phyloP scores from a whole-genome alignment of 2,888 invertebrate genomes.

The Ophion ellenae region DNA sequence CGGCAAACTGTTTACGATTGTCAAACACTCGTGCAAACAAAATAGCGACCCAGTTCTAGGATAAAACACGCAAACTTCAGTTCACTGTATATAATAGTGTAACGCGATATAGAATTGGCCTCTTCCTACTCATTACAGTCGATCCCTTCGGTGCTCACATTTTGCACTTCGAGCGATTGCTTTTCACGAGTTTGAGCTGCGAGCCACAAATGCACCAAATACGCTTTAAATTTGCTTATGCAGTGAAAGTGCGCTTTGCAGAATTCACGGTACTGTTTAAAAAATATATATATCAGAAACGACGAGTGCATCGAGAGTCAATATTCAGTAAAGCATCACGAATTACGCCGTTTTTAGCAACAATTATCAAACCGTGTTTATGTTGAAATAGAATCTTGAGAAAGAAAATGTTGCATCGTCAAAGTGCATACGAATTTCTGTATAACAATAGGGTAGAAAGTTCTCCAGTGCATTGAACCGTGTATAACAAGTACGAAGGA shows the following conservation, averaged over 20 bases:
- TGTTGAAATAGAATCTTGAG: not conserved
- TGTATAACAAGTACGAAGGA: constrained; percentile 35
- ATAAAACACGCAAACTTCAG: constrained; percentile 49
- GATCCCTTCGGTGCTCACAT: constrained; percentile 2
- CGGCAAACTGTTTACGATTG: constrained; percentile 55
- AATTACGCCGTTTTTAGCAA: not conserved
- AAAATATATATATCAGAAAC: too few relatives aligned
- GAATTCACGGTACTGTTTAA: not conserved
- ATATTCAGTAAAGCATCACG: too few relatives aligned
- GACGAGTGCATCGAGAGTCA: too few relatives aligned
- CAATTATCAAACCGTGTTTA: not conserved
- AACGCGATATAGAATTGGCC: constrained; percentile 18
- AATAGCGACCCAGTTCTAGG: constrained; percentile 52
- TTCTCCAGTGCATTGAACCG: constrained; percentile 55
- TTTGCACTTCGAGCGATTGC: constrained; percentile 10
- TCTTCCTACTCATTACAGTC: not conserved
- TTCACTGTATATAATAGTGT: not conserved
- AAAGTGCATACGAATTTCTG: not conserved
- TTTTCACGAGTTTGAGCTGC: not conserved
- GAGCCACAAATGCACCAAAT: constrained; percentile 12
- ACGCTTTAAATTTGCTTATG: not conserved
- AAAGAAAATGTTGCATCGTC: not conserved
- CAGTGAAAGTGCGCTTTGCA: not conserved
- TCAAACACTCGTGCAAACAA: constrained; percentile 51
- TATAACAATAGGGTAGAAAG: constrained; percentile 25